Percentiles rank a stretch among this genome's conserved stretches.
Conservation (phyloP, 2,113 vertebrate genomes). For the Nycticorax nycticorax region DNA sequence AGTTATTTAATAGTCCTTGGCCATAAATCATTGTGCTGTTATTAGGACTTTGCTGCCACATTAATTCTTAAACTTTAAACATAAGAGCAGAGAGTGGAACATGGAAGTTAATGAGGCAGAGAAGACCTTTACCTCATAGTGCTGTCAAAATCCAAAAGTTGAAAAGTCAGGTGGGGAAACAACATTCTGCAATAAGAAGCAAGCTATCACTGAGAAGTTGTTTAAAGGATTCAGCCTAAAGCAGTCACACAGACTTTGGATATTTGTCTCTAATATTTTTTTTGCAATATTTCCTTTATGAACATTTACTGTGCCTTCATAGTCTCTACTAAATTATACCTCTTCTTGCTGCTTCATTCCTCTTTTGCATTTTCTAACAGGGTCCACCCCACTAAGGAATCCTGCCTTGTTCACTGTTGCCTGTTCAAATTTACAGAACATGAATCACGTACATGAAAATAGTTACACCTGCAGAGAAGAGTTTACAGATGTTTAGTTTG, state of each 20-base stretch:
- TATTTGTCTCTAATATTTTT: not conserved
- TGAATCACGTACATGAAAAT: not conserved
- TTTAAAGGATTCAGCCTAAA: not conserved
- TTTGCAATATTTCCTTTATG: not conserved
- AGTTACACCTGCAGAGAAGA: not conserved
- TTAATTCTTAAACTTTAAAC: slow-evolving; percentile 6
- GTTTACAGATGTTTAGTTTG: not conserved
- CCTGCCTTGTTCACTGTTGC: not conserved
- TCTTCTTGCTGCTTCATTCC: not conserved
- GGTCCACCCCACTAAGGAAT: not conserved
- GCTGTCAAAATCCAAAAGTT: slow-evolving; percentile 11
- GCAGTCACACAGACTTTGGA: not conserved
- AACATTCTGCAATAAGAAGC: not conserved
- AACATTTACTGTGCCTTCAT: not conserved
- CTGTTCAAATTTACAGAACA: not conserved
- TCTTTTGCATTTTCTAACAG: not conserved
- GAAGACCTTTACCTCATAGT: slow-evolving; percentile 31
- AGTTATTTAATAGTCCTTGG: not conserved
- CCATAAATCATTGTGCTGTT: slow-evolving; percentile 2
- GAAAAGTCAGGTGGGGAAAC: not conserved
- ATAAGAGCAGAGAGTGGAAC: not conserved
- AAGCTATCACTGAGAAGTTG: not conserved
- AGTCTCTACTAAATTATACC: not conserved
- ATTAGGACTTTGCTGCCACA: not conserved
- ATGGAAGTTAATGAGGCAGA: slow-evolving; percentile 26